Evolutionary conservation across 92 coral and sea anemone species (phyloP).

Genomic region (Parazoanthus darwini): DNA sequence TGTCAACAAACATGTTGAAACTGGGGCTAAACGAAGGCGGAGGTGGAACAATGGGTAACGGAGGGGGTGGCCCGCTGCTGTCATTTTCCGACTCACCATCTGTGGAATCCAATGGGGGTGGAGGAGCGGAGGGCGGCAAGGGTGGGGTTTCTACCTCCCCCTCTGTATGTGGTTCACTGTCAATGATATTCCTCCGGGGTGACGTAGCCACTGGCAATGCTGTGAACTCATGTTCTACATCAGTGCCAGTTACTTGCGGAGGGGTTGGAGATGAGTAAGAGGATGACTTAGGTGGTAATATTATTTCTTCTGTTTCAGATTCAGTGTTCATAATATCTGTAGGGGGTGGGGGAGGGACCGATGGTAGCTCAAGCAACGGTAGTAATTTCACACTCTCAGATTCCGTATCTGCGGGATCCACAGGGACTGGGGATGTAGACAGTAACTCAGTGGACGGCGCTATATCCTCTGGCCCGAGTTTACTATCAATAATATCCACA

Average conservation of each 20-base stretch:
- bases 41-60: constrained; percentile 51
- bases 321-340: not conserved
- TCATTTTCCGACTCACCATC: constrained; percentile 13
- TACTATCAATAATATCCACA: not conserved
- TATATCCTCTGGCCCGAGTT: not conserved
- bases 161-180: not conserved
- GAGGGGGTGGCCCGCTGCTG: not conserved
- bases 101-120: constrained; percentile 49
- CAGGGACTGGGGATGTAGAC: not conserved
- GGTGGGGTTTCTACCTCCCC: constrained; percentile 21
- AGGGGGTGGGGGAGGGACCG: constrained; percentile 45
- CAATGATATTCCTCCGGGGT: not conserved
- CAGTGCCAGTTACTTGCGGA: not conserved
- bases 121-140: constrained; percentile 20
- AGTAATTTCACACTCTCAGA: not conserved
- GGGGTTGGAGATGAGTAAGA: not conserved
- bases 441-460: not conserved
- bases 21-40: constrained; percentile 56
- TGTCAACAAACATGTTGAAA: constrained; percentile 13
- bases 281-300: not conserved
- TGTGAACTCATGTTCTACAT: not conserved
- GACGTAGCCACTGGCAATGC: not conserved
- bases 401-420: not conserved
- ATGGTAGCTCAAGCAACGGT: not conserved
- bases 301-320: not conserved